phyloP scores from a whole-genome alignment of 2,797 vertebrate genomes.

The Nyctalus aviator region DNA sequence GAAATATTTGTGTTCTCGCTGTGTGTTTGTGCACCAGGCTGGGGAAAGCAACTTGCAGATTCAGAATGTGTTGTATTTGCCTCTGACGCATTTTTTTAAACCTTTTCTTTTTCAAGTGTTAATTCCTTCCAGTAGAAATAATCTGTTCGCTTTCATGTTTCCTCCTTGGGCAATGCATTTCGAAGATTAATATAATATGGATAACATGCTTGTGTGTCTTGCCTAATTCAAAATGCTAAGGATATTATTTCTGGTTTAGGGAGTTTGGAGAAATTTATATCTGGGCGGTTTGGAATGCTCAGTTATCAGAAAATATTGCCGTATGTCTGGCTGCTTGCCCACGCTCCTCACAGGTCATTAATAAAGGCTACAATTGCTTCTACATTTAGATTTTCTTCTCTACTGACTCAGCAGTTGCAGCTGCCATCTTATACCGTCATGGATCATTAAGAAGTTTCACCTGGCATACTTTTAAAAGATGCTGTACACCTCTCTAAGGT shows the following conservation, averaged over 20 bases:
- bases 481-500: slow-evolving; percentile 53
- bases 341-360: slow-evolving; percentile 23
- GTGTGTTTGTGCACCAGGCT: neutral
- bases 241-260: slow-evolving; percentile 63
- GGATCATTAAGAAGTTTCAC: slow-evolving; percentile 57
- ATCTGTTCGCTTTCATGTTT: slow-evolving; percentile 60
- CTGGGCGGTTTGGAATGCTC: neutral
- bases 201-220: slow-evolving; percentile 51
- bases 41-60: slow-evolving; percentile 2
- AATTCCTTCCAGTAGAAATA: slow-evolving; percentile 61
- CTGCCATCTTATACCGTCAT: slow-evolving; percentile 45
- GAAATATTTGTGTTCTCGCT: slow-evolving; percentile 26
- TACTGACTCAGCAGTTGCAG: neutral
- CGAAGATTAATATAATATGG: slow-evolving; percentile 61
- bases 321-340: slow-evolving; percentile 52
- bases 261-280: slow-evolving; percentile 55
- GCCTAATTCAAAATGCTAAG: slow-evolving; percentile 63
- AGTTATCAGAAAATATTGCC: slow-evolving; percentile 36
- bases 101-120: slow-evolving; percentile 64
- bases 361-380: slow-evolving; percentile 55
- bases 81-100: slow-evolving; percentile 4
- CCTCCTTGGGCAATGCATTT: slow-evolving; percentile 59
- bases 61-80: slow-evolving; percentile 20
- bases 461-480: slow-evolving; percentile 33
- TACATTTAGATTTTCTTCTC: slow-evolving; percentile 45